phyloP scores from a whole-genome alignment of 2,113 vertebrate species.

The Alligator mississippiensis region DNA sequence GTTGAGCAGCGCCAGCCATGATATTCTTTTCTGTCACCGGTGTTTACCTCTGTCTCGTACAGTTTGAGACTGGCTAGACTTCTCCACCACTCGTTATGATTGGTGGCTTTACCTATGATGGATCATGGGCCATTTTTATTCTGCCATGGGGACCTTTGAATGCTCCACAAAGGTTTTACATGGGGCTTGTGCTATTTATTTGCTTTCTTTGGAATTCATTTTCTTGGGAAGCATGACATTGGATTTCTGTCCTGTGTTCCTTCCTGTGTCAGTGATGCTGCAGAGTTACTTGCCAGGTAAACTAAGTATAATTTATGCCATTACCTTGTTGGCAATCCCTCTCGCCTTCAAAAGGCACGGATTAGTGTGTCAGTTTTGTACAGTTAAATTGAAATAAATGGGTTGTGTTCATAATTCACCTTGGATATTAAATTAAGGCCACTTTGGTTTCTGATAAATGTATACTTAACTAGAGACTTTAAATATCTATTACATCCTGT shows the following conservation, averaged over 20 bases:
- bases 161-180: conserved; percentile 30
- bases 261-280: conserved; percentile 45
- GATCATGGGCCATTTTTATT: not conserved
- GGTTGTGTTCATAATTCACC: not conserved
- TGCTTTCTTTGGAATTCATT: conserved; percentile 56
- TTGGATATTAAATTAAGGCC: not conserved
- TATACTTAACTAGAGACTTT: not conserved
- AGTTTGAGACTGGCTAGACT: not conserved
- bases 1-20: not conserved
- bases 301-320: conserved; percentile 11
- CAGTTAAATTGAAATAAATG: not conserved
- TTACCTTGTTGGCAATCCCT: conserved; percentile 6
- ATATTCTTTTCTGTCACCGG: not conserved
- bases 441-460: not conserved
- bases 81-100: not conserved
- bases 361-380: not conserved
- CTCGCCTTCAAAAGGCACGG: not conserved
- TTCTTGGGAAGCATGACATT: conserved; percentile 45
- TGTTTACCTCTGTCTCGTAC: conserved; percentile 34
- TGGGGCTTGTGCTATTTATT: conserved; percentile 10
- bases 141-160: conserved; percentile 6
- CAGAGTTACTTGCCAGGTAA: conserved; percentile 45
- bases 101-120: not conserved
- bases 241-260: conserved; percentile 62
- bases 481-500: not conserved